phyloP scores from a whole-genome alignment of 1,140 invertebrate genomes.

The Stratiolaelaps scimitus region DNA sequence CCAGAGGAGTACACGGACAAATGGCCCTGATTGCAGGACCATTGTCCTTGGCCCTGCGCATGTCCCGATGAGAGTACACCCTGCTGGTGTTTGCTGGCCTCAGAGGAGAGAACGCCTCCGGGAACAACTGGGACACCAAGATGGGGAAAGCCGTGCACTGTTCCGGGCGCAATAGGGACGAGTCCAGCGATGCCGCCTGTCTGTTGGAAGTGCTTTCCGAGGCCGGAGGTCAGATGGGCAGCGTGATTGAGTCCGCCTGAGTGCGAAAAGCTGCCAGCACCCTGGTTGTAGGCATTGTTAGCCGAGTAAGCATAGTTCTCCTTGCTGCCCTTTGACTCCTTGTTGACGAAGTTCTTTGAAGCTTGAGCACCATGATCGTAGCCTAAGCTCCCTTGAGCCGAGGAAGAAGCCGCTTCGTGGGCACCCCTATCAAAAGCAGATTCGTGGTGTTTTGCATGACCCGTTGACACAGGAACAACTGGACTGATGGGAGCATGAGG shows the following conservation, averaged over 20 bases:
- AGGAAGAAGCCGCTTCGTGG: background rate
- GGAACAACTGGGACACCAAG: too few relatives aligned
- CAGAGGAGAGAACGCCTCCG: too few relatives aligned
- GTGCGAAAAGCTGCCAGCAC: background rate
- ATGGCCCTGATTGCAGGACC: background rate
- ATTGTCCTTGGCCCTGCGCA: background rate
- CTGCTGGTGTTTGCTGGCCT: background rate
- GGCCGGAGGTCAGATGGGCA: background rate
- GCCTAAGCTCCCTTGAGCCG: background rate
- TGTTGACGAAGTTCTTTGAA: background rate
- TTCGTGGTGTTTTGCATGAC: background rate
- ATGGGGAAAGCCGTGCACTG: too few relatives aligned
- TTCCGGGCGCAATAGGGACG: too few relatives aligned
- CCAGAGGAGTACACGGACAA: background rate
- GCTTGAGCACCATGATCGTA: conserved; percentile 10
- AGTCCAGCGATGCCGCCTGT: background rate
- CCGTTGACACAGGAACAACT: conserved; percentile 9
- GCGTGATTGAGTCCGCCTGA: background rate
- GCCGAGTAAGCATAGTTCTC: background rate
- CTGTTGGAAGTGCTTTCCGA: background rate
- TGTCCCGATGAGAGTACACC: background rate
- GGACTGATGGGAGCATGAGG: too few relatives aligned
- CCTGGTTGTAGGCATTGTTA: background rate
- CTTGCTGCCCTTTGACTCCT: background rate
- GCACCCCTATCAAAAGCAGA: conserved; percentile 1